Conservation (phyloP, 1,140 invertebrate genomes). For the Cydia fagiglandana region DNA sequence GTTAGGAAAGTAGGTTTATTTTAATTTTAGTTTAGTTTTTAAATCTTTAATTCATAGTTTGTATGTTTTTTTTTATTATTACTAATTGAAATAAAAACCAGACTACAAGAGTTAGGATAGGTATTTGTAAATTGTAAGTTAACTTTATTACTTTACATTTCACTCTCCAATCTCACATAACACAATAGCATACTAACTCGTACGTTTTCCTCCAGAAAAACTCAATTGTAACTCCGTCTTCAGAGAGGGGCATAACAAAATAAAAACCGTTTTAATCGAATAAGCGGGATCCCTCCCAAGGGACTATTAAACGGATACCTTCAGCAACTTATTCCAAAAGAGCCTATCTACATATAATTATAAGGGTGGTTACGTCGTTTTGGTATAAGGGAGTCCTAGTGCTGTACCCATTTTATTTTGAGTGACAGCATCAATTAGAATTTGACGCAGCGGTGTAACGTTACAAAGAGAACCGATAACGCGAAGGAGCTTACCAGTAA, state of each 20-base stretch:
- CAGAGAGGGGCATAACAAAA: constrained; percentile 38
- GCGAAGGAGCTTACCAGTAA: constrained; percentile 57
- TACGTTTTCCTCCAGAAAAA: constrained; percentile 23
- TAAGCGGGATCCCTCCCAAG: constrained; percentile 48
- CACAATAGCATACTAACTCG: background rate
- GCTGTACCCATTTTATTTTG: constrained; percentile 59
- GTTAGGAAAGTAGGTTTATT: too few species aligned
- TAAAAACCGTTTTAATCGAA: constrained; percentile 53
- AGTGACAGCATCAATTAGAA: constrained; percentile 74
- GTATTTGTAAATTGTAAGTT: too few species aligned
- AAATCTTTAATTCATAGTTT: too few species aligned
- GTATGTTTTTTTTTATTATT: too few species aligned
- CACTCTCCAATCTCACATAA: background rate
- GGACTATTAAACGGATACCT: constrained; percentile 59
- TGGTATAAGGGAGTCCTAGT: constrained; percentile 26
- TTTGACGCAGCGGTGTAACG: constrained; percentile 62
- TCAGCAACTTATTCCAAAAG: background rate
- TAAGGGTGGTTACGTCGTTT: background rate
- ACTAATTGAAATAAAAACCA: too few species aligned
- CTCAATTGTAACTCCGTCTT: constrained; percentile 1
- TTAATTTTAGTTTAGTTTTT: too few species aligned
- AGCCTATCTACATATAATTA: background rate
- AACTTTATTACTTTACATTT: too few species aligned
- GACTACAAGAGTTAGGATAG: too few species aligned
- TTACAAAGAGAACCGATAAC: constrained; percentile 64